phyloP scores from a whole-genome alignment of 2,888 invertebrate species.

The Melanotus villosus region DNA sequence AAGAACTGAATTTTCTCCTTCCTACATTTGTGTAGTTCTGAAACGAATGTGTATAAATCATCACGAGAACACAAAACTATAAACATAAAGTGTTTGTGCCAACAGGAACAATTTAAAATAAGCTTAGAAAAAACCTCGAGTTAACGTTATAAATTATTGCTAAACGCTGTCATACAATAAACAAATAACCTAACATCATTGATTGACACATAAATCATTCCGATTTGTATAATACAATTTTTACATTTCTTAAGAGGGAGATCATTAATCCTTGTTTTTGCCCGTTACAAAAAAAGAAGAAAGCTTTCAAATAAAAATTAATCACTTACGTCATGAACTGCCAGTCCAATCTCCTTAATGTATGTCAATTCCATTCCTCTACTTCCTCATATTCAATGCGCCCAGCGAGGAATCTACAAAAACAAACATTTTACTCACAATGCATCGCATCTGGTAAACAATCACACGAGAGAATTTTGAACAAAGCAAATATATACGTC shows the following conservation, averaged over 20 bases:
- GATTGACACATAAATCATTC: constrained; percentile 28
- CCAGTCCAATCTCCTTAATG: constrained; percentile 37
- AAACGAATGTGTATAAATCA: too few relatives aligned
- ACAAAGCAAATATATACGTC: constrained; percentile 51
- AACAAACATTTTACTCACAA: constrained; percentile 42
- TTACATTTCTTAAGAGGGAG: constrained; percentile 15
- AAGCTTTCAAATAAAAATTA: constrained; percentile 34
- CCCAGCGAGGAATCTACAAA: constrained; percentile 40
- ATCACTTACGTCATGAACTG: constrained; percentile 27
- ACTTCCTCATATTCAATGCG: constrained; percentile 26
- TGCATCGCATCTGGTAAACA: constrained; percentile 45
- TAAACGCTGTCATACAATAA: constrained; percentile 8
- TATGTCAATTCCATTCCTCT: constrained; percentile 34
- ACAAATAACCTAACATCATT: background rate
- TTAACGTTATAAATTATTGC: constrained; percentile 14
- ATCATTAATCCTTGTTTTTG: constrained; percentile 25
- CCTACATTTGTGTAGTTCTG: too few relatives aligned
- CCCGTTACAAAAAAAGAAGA: constrained; percentile 5
- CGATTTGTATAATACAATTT: constrained; percentile 25
- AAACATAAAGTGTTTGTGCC: too few relatives aligned
- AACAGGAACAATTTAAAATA: too few relatives aligned
- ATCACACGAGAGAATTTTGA: constrained; percentile 39
- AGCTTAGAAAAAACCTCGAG: too few relatives aligned
- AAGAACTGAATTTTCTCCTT: too few relatives aligned
- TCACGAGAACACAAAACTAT: too few relatives aligned